These are phyloP conservation scores for Agrypnus murinus DNA, from an alignment of 2,888 invertebrate genomes.

Conservation along the genomic window DNA sequence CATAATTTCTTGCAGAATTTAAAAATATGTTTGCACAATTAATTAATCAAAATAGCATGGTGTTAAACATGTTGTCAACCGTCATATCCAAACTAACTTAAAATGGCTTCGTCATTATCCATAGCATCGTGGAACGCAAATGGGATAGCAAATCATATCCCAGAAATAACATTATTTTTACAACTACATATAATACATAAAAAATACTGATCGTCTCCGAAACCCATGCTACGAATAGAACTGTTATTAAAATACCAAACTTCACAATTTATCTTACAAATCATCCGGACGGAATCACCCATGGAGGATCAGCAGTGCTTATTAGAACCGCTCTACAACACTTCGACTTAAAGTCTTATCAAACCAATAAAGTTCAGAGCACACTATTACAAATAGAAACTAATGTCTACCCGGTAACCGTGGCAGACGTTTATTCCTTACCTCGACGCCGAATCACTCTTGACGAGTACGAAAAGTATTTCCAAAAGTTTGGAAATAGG, in stretches of 20 bases:
- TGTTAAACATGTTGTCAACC: slow-evolving; percentile 21
- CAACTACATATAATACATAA: slow-evolving; percentile 15
- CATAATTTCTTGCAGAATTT: slow-evolving; percentile 21
- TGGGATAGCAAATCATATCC: not conserved
- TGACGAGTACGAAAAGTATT: slow-evolving; percentile 24
- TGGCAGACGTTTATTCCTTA: slow-evolving; percentile 17
- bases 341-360: slow-evolving; percentile 8
- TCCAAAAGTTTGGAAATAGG: slow-evolving; percentile 9
- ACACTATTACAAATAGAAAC: slow-evolving; percentile 6
- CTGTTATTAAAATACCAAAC: slow-evolving; percentile 15
- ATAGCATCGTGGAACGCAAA: slow-evolving; percentile 6
- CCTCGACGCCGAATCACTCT: not conserved
- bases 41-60: slow-evolving; percentile 30
- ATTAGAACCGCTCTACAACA: slow-evolving; percentile 29
- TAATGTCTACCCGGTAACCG: slow-evolving; percentile 1
- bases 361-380: slow-evolving; percentile 6
- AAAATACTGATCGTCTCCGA: slow-evolving; percentile 17
- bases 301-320: slow-evolving; percentile 14
- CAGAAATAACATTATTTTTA: slow-evolving; percentile 17
- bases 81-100: slow-evolving; percentile 18
- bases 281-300: too few species aligned
- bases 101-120: slow-evolving; percentile 13
- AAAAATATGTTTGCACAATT: slow-evolving; percentile 22
- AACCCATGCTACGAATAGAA: too few species aligned
- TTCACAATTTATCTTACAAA: slow-evolving; percentile 15